Evolutionary conservation across 53 echinoderm and acorn worm species (phyloP).

Genomic region (Luidia sarsii): DNA sequence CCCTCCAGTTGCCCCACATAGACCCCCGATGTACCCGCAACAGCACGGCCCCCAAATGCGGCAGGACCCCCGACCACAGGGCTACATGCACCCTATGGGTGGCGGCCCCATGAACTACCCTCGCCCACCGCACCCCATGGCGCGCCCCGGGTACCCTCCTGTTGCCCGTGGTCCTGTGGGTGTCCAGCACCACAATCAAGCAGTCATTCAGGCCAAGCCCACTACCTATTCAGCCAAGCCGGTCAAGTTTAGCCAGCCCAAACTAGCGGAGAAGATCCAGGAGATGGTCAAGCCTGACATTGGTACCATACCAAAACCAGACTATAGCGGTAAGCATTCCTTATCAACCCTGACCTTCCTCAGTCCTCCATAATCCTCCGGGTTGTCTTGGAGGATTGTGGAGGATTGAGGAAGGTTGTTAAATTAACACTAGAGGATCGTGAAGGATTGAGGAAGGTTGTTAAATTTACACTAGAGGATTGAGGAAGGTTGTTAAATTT

Average conservation of each 20-base stretch:
- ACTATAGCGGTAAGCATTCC: too few species aligned
- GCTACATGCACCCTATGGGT: slow-evolving; percentile 11
- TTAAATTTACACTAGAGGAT: too few species aligned
- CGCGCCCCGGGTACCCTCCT: slow-evolving; percentile 35
- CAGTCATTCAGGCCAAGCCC: slow-evolving; percentile 66
- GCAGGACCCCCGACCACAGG: not conserved
- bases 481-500: too few species aligned
- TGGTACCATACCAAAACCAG: too few species aligned
- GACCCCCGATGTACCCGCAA: not conserved
- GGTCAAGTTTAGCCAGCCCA: slow-evolving; percentile 72
- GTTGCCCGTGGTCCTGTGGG: slow-evolving; percentile 40
- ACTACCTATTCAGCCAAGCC: slow-evolving; percentile 89
- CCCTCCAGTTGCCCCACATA: not conserved
- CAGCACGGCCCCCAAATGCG: slow-evolving; percentile 3
- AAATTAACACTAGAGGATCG: too few species aligned
- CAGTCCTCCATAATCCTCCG: too few species aligned
- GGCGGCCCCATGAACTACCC: not conserved
- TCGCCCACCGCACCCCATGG: slow-evolving; percentile 37
- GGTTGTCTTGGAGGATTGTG: too few species aligned
- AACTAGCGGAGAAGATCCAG: slow-evolving; percentile 48
- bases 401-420: too few species aligned
- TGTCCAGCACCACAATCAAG: slow-evolving; percentile 8
- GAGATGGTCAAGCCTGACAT: too few species aligned
- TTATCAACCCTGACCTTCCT: too few species aligned
- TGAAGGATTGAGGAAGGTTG: too few species aligned